Evolutionary conservation across 2,113 vertebrate genomes (phyloP), one percentile per base, ranked within the genome.

Genomic region (Puma concolor): DNA sequence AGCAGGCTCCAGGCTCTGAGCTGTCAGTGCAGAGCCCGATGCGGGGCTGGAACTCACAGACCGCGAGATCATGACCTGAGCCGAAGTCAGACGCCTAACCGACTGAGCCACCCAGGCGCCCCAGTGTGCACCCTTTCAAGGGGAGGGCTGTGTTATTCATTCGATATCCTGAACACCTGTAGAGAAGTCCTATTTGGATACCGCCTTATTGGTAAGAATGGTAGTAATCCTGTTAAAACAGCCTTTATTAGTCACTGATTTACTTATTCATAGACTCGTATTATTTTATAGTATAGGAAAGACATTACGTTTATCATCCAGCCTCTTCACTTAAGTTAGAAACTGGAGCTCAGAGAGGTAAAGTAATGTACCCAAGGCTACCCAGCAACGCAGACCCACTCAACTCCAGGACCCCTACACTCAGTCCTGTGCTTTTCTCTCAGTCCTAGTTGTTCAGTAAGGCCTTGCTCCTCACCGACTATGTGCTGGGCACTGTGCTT

Each of bases 61-160:
- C 1, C 0, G 1, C 0, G 44, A 44, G 44, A 44, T 44, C 8
- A 0, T 44, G 44, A 44, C 44, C 44, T 9, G 44, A 44, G 44
- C 44, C 1, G 44, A 44, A 44, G 7, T 9, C 8, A 1, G 44
- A 9, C 7, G 1, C 44, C 7, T 44, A 44, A 44, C 44, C 8
- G 8, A 44, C 44, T 44, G 44, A 9, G 44, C 7, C 44, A 44
- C 44, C 44, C 44, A 44, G 44, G 44, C 44, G 44, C 44, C 44
- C 44, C 44, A 44, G 44, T 50, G 8, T 19, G 31, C 13, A 31
- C 15, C 64, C 17, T 79, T 23, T 86, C 54, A 41, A 41, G 60
- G 60, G 64, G 72, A 76, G 38, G 1, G 7, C 7, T 52, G 16
- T 11, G 41, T 50, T 36, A 11, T 16, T 54, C 14, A 44, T 66